These are phyloP conservation scores for Forbesichthys papilliferus DNA, from an alignment of 2,113 vertebrate species.

Conservation along the genomic window DNA sequence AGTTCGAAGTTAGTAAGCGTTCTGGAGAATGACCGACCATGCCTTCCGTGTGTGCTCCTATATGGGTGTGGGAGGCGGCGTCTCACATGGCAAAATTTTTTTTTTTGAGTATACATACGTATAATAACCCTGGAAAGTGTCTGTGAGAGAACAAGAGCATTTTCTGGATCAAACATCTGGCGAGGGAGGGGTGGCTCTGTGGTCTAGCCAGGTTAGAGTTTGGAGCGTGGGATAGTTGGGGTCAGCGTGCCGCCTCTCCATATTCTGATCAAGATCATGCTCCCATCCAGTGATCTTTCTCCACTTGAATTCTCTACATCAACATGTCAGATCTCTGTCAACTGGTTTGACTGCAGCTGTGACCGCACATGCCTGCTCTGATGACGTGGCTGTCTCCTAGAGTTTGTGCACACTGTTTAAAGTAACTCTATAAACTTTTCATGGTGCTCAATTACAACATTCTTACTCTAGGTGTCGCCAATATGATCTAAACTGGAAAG, in stretches of 20 bases:
- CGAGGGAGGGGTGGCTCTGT: constrained; percentile 57
- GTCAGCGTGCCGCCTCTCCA: constrained; percentile 41
- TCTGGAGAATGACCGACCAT: too few species aligned
- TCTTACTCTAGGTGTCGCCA: too few species aligned
- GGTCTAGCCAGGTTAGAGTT: constrained; percentile 60
- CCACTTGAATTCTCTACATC: neutral
- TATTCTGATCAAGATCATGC: constrained; percentile 11
- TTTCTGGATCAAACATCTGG: constrained; percentile 62
- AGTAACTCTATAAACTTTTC: too few species aligned
- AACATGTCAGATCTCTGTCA: constrained; percentile 7
- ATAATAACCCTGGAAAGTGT: neutral
- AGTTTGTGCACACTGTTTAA: too few species aligned
- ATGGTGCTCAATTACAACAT: too few species aligned
- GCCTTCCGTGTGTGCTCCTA: too few species aligned
- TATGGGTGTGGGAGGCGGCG: too few species aligned
- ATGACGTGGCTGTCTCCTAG: neutral
- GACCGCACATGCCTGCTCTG: neutral
- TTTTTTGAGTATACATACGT: neutral
- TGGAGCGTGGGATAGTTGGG: constrained; percentile 69
- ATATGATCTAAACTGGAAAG: too few species aligned
- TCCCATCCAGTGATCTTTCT: neutral
- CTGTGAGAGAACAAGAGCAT: neutral
- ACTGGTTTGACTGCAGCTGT: too few species aligned
- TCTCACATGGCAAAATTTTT: neutral
- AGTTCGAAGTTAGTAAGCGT: too few species aligned